These are phyloP conservation scores for Procambarus virginalis DNA, from an alignment of 1,140 invertebrate species.

Conservation along the genomic window DNA sequence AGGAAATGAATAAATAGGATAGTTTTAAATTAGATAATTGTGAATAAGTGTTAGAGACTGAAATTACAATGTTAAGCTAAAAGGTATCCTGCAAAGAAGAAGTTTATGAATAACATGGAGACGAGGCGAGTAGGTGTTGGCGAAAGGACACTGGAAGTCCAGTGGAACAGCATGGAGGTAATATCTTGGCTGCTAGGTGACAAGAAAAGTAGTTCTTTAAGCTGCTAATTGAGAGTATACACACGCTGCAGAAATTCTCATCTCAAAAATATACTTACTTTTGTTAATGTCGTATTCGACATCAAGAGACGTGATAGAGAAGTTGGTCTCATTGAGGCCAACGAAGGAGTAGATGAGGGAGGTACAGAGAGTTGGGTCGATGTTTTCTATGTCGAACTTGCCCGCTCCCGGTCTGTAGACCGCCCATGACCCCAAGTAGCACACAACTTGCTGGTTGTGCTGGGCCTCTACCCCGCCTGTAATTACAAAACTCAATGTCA, in stretches of 20 bases:
- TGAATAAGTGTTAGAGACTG: too few species aligned
- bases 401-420: constrained; percentile 78
- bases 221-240: too few species aligned
- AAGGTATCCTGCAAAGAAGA: too few species aligned
- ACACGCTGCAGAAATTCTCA: background rate
- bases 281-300: constrained; percentile 76
- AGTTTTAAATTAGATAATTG: too few species aligned
- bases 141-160: too few species aligned
- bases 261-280: constrained; percentile 32
- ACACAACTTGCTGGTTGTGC: constrained; percentile 75
- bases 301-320: constrained; percentile 78
- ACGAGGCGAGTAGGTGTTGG: too few species aligned
- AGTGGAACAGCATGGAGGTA: too few species aligned
- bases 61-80: too few species aligned
- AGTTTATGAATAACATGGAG: too few species aligned
- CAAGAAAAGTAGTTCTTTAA: too few species aligned
- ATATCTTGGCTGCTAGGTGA: too few species aligned
- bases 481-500: background rate
- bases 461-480: constrained; percentile 16
- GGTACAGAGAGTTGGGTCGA: constrained; percentile 87
- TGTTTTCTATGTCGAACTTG: constrained; percentile 77
- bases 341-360: constrained; percentile 90
- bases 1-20: too few species aligned
- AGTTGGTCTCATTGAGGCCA: constrained; percentile 80
- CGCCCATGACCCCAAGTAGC: constrained; percentile 81